phyloP scores from a whole-genome alignment of 2,888 invertebrate species.

The Seira sanloemensis region DNA sequence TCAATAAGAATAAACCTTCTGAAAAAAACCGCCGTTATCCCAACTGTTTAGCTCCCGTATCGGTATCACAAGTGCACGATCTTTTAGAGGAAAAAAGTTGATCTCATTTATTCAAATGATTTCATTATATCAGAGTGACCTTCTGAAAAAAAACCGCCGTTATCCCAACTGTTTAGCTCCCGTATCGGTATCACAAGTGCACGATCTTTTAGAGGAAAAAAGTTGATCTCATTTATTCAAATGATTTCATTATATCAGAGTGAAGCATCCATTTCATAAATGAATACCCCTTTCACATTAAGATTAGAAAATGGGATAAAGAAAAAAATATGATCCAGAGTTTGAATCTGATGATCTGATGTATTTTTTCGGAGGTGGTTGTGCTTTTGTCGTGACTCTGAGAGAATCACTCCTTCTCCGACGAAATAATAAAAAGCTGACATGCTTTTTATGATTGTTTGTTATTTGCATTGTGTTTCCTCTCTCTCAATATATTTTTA shows the following conservation, averaged over 20 bases:
- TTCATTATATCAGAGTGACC: not conserved
- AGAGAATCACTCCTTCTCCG: too few species aligned
- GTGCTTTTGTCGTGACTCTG: not conserved
- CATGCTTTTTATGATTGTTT: not conserved
- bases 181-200: too few species aligned
- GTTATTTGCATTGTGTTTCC: not conserved
- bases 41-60: too few species aligned
- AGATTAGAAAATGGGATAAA: too few species aligned
- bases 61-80: too few species aligned
- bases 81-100: not conserved
- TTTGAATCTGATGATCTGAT: not conserved
- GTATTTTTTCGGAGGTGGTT: not conserved
- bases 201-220: not conserved
- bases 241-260: not conserved
- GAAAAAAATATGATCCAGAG: not conserved
- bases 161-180: too few species aligned
- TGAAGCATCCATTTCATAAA: not conserved
- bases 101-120: not conserved
- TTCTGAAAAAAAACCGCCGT: not conserved
- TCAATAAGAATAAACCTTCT: not conserved
- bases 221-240: not conserved
- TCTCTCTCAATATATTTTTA: not conserved
- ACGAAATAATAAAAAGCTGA: not conserved
- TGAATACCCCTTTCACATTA: not conserved
- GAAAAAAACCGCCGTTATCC: not conserved